Evolutionary conservation across 2,113 vertebrate species (phyloP).

Genomic region (Hippoglossus stenolepis): DNA sequence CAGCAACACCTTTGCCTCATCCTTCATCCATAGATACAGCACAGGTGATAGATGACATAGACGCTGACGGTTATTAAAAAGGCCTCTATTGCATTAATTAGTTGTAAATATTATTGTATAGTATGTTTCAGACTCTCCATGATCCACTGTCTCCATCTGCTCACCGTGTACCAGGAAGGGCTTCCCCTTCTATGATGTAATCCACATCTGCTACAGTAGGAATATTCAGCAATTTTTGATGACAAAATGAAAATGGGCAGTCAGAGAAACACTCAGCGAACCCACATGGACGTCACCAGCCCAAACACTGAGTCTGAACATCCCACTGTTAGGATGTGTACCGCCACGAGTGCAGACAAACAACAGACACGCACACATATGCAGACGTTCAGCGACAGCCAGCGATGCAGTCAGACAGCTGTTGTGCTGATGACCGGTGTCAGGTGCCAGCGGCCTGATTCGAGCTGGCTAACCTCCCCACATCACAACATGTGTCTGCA

Average conservation of each 20-base stretch:
- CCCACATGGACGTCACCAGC: neutral
- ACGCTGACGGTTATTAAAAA: neutral
- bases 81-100: neutral
- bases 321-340: conserved; percentile 26
- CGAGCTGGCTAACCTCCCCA: conserved; percentile 66
- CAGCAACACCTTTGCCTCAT: neutral
- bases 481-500: conserved; percentile 68
- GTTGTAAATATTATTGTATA: no score
- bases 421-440: conserved; percentile 69
- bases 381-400: conserved; percentile 42
- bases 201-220: conserved; percentile 1
- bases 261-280: neutral
- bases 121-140: conserved; percentile 5
- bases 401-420: conserved; percentile 62
- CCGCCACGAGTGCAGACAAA: conserved; percentile 48
- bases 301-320: conserved; percentile 15
- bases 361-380: conserved; percentile 50
- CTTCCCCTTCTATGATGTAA: conserved; percentile 21
- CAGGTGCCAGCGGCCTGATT: conserved; percentile 74
- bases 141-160: conserved; percentile 6
- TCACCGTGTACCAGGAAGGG: conserved; percentile 9
- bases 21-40: neutral
- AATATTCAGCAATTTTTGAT: conserved; percentile 6
- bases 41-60: no score
- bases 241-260: neutral